phyloP scores from a whole-genome alignment of 64 coral and sea anemone species.

The Actinia tenebrosa region DNA sequence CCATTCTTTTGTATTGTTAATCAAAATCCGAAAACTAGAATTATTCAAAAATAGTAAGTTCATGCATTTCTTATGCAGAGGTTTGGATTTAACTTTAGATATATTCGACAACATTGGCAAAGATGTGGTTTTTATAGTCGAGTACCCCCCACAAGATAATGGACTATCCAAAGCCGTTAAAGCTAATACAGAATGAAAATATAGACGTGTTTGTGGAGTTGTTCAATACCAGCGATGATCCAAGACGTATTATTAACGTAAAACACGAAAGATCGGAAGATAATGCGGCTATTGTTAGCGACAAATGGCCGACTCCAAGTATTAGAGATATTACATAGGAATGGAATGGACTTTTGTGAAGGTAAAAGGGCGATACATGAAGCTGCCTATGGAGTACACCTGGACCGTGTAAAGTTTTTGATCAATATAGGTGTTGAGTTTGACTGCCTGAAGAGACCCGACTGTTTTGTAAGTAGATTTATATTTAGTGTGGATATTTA shows the following conservation, averaged over 20 bases:
- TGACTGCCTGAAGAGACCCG: constrained; percentile 92
- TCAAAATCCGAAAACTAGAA: neutral
- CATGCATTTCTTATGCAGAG: neutral
- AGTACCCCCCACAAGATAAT: neutral
- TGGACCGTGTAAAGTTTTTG: constrained; percentile 80
- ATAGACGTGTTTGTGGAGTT: constrained; percentile 59
- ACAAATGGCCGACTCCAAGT: constrained; percentile 60
- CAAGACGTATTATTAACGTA: constrained; percentile 53
- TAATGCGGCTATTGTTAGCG: constrained; percentile 65
- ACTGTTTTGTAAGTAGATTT: constrained; percentile 58
- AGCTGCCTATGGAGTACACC: constrained; percentile 59
- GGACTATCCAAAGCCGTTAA: constrained; percentile 70
- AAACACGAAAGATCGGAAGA: constrained; percentile 76
- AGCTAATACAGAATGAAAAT: constrained; percentile 65
- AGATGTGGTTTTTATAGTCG: no score
- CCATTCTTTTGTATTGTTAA: no score
- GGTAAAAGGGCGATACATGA: constrained; percentile 91
- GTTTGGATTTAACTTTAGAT: neutral
- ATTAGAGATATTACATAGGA: constrained; percentile 50
- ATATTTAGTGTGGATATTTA: no score
- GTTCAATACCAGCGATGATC: constrained; percentile 33
- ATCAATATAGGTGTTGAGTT: constrained; percentile 77
- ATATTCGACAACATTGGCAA: no score
- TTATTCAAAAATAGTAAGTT: neutral
- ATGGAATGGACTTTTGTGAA: constrained; percentile 77